Evolutionary conservation across 2,797 vertebrate species (phyloP).

Genomic region (Apogon talboti): DNA sequence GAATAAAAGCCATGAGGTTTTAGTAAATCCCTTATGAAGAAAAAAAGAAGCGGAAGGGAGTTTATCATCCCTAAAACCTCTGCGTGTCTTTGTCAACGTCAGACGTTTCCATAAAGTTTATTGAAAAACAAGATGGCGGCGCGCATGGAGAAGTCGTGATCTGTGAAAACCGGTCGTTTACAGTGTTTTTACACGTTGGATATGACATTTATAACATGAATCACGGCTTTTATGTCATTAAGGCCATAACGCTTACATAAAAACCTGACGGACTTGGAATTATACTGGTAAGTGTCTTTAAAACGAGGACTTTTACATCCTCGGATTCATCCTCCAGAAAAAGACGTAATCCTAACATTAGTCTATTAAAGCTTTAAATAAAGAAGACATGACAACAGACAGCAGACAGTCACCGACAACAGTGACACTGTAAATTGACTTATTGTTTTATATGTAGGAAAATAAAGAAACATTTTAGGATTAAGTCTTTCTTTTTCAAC

Average conservation of each 20-base stretch:
- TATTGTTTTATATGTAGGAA: no score
- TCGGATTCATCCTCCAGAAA: background rate
- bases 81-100: conserved; percentile 27
- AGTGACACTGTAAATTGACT: no score
- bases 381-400: background rate
- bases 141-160: conserved; percentile 52
- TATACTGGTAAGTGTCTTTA: conserved; percentile 40
- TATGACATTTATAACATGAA: conserved; percentile 1
- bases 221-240: background rate
- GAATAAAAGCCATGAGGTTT: no score
- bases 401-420: no score
- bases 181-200: background rate
- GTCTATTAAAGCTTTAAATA: no score
- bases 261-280: conserved; percentile 6
- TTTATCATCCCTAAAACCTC: background rate
- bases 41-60: background rate
- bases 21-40: no score
- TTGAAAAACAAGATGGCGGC: conserved; percentile 82
- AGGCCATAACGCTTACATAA: conserved; percentile 16
- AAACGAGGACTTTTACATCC: background rate
- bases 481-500: no score
- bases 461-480: no score
- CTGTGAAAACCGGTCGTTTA: conserved; percentile 23
- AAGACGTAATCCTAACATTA: background rate
- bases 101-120: conserved; percentile 77